Conservation (phyloP, 2,113 vertebrate genomes). For the Syrrhaptes paradoxus region DNA sequence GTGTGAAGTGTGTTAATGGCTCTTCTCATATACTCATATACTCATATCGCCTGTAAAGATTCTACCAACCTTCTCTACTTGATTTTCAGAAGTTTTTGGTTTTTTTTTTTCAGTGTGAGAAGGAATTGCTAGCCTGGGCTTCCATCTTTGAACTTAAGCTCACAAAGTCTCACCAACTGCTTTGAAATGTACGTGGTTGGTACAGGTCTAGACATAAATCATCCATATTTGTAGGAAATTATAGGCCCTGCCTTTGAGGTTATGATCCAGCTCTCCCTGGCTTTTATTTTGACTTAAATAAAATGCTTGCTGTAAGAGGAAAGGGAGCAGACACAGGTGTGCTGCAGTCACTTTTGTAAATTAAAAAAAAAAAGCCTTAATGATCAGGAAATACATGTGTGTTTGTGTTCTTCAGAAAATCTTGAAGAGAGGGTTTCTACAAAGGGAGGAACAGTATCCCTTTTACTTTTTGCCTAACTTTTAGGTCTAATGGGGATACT, state of each 20-base stretch:
- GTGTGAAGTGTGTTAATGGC: not conserved
- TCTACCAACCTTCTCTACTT: not conserved
- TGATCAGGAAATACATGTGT: not conserved
- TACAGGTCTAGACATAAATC: not conserved
- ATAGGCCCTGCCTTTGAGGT: not conserved
- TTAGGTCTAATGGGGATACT: not conserved
- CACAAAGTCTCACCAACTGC: not conserved
- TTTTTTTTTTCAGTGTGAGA: not conserved
- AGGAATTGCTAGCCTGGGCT: not conserved
- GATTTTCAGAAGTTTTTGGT: not conserved
- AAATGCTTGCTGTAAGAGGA: not conserved
- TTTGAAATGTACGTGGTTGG: not conserved
- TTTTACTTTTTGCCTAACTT: not conserved
- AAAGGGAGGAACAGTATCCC: not conserved
- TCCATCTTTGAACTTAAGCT: not conserved
- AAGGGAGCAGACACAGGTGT: not conserved
- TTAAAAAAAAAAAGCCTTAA: not conserved
- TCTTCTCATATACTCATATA: not conserved
- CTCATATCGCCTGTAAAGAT: not conserved
- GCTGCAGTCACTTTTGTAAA: not conserved
- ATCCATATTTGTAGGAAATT: not conserved
- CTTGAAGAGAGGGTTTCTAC: not conserved
- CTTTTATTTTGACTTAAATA: not conserved
- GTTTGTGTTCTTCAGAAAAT: not conserved
- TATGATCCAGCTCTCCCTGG: not conserved